Evolutionary conservation across 2,113 vertebrate genomes (phyloP), one percentile per base, ranked within the genome.

Genomic region (Burhinus oedicnemus): DNA sequence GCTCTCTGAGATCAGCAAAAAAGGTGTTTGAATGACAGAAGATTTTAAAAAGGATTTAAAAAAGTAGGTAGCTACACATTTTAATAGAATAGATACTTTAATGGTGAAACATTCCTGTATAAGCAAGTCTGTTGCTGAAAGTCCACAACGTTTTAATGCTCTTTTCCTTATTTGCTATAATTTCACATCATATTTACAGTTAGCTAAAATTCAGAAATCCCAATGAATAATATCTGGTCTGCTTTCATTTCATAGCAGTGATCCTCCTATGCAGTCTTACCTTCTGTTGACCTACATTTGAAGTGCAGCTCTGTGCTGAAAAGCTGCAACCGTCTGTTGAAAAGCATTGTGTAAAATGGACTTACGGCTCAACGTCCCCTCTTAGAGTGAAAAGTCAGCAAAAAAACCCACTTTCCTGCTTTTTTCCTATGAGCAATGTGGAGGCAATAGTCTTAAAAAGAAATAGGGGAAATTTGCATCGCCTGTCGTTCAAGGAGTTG

Each of bases 271-370:
- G 55, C 32, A 69, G 57, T 65, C 54, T 88, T 94, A 82, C 77
- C 75, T 96, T 93, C 62, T 69, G 54, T 26, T 93, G 90, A 91
- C 93, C 83, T 95, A 78, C 38, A 75, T 91, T 89, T 83, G 71
- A 81, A 83, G 66, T 79, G 47, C 40, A 49, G 34, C 21, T 79
- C 52, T 82, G 22, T 71, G 69, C 70, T 49, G 78, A 90, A 91
- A 88, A 94, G 58, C 64, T 95, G 76, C 58, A 78, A n/a, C 45
- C 0, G 2, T 72, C 52, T 76, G 17, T 83, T 68, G 68, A 81
- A 89, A 93, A 89, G 6, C 23, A 15, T 34, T 1, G 25, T 80
- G 61, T 91, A 54, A 87, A 88, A 80, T 40, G 49, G 62, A 62
- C 58, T 88, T 77, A 30, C 13, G 70, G 40, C 34, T 92, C 27